phyloP scores from a whole-genome alignment of 2,113 vertebrate genomes.

The Empidonax traillii region DNA sequence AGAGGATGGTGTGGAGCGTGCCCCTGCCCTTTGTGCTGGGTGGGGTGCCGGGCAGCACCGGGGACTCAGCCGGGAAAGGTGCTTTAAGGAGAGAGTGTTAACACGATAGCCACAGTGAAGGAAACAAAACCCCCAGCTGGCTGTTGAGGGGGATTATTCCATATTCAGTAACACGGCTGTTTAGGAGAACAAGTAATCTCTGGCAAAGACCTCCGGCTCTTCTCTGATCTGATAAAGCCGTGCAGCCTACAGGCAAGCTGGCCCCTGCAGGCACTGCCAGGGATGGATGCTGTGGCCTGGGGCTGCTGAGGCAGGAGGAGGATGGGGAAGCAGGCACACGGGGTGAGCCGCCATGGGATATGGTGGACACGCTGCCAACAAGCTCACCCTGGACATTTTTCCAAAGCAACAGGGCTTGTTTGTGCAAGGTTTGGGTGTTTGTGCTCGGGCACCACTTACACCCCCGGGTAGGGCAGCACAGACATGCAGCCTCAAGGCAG shows the following conservation, averaged over 20 bases:
- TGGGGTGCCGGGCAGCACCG: fast-evolving
- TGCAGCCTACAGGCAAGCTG: constrained; percentile 16
- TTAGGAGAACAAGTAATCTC: constrained; percentile 50
- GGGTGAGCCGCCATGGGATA: fast-evolving
- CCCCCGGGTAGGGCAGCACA: not conserved
- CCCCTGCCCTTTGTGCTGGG: fast-evolving
- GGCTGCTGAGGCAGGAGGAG: not conserved
- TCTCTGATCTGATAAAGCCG: constrained; percentile 15
- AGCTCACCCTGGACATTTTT: not conserved
- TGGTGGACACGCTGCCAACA: not conserved
- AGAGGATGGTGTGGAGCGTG: not conserved
- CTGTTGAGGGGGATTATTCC: not conserved
- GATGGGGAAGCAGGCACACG: not conserved
- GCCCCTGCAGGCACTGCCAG: not conserved
- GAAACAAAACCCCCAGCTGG: not conserved
- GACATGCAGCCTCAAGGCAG: not conserved
- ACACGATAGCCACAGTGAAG: not conserved
- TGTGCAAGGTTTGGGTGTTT: not conserved
- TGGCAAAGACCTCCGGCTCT: constrained; percentile 12
- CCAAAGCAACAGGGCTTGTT: not conserved
- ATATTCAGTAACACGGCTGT: constrained; percentile 34
- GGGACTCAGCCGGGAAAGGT: not conserved
- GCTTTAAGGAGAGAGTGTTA: not conserved
- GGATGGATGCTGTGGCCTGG: not conserved
- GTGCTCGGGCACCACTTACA: not conserved